phyloP scores from a whole-genome alignment of 2,888 invertebrate species.

The Auanema freiburgensis region DNA sequence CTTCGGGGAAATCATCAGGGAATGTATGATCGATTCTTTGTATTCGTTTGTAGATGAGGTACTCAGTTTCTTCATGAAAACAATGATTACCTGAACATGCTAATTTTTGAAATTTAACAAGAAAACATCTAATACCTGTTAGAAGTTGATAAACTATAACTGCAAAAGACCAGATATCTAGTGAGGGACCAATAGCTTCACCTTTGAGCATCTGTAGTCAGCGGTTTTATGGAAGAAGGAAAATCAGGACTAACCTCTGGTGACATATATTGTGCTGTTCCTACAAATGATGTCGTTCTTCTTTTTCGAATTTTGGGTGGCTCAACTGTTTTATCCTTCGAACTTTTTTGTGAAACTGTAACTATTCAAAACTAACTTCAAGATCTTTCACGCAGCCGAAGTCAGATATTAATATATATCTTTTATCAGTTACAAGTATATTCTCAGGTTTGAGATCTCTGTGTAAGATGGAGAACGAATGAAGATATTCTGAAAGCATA shows the following conservation, averaged over 20 bases:
- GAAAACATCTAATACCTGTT: constrained; percentile 26
- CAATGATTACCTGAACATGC: constrained; percentile 41
- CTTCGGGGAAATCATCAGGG: constrained; percentile 84
- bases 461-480: constrained; percentile 50
- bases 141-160: constrained; percentile 37
- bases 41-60: constrained; percentile 93
- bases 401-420: constrained; percentile 94
- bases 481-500: constrained; percentile 51
- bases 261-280: constrained; percentile 96
- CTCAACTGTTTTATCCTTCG: neutral
- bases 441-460: constrained; percentile 74
- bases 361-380: constrained; percentile 2
- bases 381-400: constrained; percentile 75
- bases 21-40: constrained; percentile 85
- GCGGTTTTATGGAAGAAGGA: neutral
- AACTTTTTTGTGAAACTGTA: neutral
- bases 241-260: constrained; percentile 76
- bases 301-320: constrained; percentile 16
- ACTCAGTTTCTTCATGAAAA: constrained; percentile 74
- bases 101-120: neutral
- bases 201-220: constrained; percentile 38
- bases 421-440: constrained; percentile 89
- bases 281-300: constrained; percentile 76
- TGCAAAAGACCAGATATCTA: constrained; percentile 51
- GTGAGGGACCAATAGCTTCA: constrained; percentile 22